phyloP scores from a whole-genome alignment of 2,797 vertebrate genomes.

The Myotis vivesi region DNA sequence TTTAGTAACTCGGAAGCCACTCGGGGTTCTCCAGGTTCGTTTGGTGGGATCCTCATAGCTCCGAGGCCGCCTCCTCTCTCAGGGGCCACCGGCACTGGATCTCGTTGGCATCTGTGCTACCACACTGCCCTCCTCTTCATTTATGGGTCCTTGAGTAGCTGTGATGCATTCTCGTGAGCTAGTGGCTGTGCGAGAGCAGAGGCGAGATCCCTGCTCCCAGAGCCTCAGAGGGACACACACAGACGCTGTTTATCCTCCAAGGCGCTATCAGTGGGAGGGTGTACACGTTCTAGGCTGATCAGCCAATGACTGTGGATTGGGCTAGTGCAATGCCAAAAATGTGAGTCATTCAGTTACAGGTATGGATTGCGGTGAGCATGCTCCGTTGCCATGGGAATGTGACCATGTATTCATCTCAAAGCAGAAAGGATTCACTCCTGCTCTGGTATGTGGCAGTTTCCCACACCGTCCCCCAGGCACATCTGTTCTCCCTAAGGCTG shows the following conservation, averaged over 20 bases:
- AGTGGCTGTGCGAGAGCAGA: not conserved
- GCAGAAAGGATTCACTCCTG: slow-evolving; percentile 7
- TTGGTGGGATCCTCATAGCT: not conserved
- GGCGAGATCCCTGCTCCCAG: not conserved
- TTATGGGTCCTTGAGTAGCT: not conserved
- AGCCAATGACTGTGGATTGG: slow-evolving; percentile 42
- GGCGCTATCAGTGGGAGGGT: not conserved
- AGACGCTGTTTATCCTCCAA: not conserved
- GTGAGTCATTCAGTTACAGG: slow-evolving; percentile 58
- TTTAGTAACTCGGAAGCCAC: not conserved
- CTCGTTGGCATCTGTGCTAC: fast-evolving
- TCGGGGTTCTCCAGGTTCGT: not conserved
- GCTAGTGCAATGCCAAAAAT: not conserved
- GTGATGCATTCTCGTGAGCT: not conserved
- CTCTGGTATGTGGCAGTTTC: not conserved
- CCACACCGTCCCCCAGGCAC: not conserved
- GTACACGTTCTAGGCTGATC: slow-evolving; percentile 31
- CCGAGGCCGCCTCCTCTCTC: not conserved
- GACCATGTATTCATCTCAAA: slow-evolving; percentile 11
- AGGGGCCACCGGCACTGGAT: not conserved
- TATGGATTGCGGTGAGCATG: slow-evolving; percentile 7
- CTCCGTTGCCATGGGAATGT: slow-evolving; percentile 6
- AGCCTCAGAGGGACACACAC: not conserved
- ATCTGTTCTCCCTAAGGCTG: not conserved
- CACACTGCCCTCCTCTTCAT: not conserved